Base-by-base conservation (phyloP, 2,797 vertebrate genomes). In the Astyanax mexicanus region DNA sequence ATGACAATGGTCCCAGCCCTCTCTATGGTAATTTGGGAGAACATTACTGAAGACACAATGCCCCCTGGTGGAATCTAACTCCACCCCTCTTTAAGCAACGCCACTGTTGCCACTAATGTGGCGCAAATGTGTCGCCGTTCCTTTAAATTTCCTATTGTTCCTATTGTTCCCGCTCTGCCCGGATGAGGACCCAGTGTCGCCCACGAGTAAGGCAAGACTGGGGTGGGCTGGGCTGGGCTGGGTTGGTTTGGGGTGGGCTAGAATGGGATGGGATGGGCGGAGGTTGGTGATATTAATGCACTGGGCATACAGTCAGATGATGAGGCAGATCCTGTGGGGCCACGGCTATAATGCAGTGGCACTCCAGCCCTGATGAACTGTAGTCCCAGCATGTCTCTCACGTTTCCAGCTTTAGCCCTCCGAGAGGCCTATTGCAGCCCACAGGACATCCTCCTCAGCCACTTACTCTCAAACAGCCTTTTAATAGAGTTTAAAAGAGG, bases 401-500 rank as follows among this genome's bases (percentile, higher is more conserved):
- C 74, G 77, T 82, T 86, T 86, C 88, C 84, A 80, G 70, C 81
- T 81, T 82, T 74, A n/a, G 67, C 83, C 73, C 86, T 86, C 83
- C 45, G 74, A 89, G 89, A 83, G 86, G 78, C 70, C 84, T 78
- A 61, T 81, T 80, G 78, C 87, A 85, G 85, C 87, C 88, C 90
- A 88, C 85, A 90, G 89, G 89, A 89, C 90, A 84, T 88, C 89
- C 87, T 84, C 89, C 88, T 90, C 86, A 82, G 86, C 87, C 89
- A 88, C 90, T 93, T 91, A 88, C 87, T 92, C 90, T 88, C 88
- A 91, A 93, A 93, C 91, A 90, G 89, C 89, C 88, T 93, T 92
- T 92, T 93, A 94, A 93, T 93, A 93, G 92, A 86, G 90, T 93
- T 93, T 92, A 93, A 97, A 99, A 96, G 93, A 95, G 94, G 94